Conservation (phyloP, 2,888 invertebrate species). For the Dorcus parallelipipedus region DNA sequence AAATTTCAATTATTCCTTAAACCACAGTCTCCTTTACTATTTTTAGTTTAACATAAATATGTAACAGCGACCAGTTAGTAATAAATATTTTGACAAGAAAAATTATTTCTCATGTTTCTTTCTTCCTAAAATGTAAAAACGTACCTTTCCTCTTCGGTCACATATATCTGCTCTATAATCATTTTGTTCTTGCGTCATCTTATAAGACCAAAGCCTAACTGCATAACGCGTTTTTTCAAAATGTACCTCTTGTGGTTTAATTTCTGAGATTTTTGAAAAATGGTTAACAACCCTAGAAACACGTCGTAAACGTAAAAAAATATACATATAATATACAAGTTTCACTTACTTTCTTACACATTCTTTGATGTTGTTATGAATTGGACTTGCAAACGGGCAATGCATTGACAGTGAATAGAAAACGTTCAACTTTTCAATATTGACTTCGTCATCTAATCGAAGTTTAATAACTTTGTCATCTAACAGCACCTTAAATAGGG, state of each 20-base stretch:
- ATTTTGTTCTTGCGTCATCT: slow-evolving; percentile 68
- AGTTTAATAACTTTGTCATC: slow-evolving; percentile 55
- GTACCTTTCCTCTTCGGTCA: slow-evolving; percentile 56
- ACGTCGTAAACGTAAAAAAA: slow-evolving; percentile 13
- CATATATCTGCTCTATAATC: slow-evolving; percentile 62
- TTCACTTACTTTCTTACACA: slow-evolving; percentile 4
- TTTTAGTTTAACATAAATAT: no score
- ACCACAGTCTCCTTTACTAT: no score
- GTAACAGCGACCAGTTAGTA: no score
- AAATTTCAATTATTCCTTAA: no score
- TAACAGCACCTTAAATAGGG: slow-evolving; percentile 66
- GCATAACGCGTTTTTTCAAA: slow-evolving; percentile 54
- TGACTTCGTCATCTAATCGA: slow-evolving; percentile 59
- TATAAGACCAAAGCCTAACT: slow-evolving; percentile 69
- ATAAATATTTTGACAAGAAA: no score
- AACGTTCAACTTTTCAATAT: slow-evolving; percentile 65
- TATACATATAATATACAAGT: slow-evolving; percentile 21
- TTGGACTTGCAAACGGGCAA: slow-evolving; percentile 68
- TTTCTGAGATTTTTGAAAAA: slow-evolving; percentile 40
- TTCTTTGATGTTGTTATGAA: slow-evolving; percentile 63
- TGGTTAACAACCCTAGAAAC: slow-evolving; percentile 36
- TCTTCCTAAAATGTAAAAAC: neutral
- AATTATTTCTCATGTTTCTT: no score
- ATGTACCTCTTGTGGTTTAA: slow-evolving; percentile 36
- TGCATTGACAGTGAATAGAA: slow-evolving; percentile 76